Evolutionary conservation across 2,888 invertebrate genomes (phyloP).

Genomic region (Lasioglossum calceatum): DNA sequence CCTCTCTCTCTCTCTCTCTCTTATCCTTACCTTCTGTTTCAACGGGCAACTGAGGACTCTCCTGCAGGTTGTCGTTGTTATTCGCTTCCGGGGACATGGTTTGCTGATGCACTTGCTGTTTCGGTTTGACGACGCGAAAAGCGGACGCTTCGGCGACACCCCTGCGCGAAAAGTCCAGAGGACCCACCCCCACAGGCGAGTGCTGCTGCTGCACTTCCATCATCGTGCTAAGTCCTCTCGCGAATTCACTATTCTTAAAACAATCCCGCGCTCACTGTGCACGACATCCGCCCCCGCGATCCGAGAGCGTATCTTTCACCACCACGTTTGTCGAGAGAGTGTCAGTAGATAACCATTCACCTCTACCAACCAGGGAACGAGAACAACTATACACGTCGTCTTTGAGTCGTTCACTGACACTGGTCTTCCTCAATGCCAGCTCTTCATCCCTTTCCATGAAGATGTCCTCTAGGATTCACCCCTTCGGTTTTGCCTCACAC

Average conservation of each 20-base stretch:
- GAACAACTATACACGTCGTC: constrained; percentile 40
- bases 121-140: constrained; percentile 83
- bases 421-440: constrained; percentile 16
- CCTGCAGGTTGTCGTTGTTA: constrained; percentile 78
- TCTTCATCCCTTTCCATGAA: constrained; percentile 8
- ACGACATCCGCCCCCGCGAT: constrained; percentile 61
- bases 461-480: background rate
- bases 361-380: constrained; percentile 19
- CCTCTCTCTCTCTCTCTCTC: too few species aligned
- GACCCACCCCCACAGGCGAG: constrained; percentile 83
- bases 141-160: constrained; percentile 83
- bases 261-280: constrained; percentile 62
- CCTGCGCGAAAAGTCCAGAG: constrained; percentile 82
- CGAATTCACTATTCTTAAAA: constrained; percentile 51
- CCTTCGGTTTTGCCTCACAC: background rate
- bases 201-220: constrained; percentile 83
- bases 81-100: constrained; percentile 74
- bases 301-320: constrained; percentile 25
- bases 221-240: constrained; percentile 70
- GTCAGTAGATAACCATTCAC: constrained; percentile 42
- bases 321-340: constrained; percentile 22
- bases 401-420: constrained; percentile 40
- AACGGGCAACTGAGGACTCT: constrained; percentile 75
- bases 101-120: constrained; percentile 79
- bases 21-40: constrained; percentile 74